Evolutionary conservation across 2,113 vertebrate species (phyloP), one percentile per base, ranked within the genome.

Genomic region (Panthera tigris): DNA sequence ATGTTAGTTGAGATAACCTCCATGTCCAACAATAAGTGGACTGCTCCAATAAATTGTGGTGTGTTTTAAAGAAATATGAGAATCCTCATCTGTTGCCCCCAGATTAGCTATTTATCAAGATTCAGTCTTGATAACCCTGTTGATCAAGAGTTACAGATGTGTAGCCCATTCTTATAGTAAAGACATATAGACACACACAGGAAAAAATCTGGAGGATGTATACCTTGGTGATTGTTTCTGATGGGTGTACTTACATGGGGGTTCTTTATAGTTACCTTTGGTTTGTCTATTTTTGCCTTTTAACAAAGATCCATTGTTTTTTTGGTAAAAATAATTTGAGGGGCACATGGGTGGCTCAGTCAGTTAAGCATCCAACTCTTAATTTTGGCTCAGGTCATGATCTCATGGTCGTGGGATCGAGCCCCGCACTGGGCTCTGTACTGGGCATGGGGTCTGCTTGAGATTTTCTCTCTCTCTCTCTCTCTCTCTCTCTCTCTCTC

Each of bases 71-170:
- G 36, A 71, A 41, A 18, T 39, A 61, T 68, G 50, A 66, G 86
- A 91, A 89, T 78, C 52, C 25, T 84, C 27, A 71, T 29, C 19
- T 83, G 7, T 45, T 9, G 5, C 52, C 10, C 18, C 2, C 50
- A 80, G 66, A 76, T 94, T 82, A 85, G 63, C 45, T 96, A 41
- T 69, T 93, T 86, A 66, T 82, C 23, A 87, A 82, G n/a, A 91
- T 12, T 76, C 6, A 79, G 55, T 89, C 15, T 29, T 84, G 19
- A 33, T 66, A 66, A 66, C 65, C 29, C 31, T 66, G 14, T 66
- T 66, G 27, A 31, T 76, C 14, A 65, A 71, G 45, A 11, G 18
- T 61, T 69, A 19, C 19, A 41, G 29, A 69, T 25, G 55, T 82
- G 12, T 52, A 91, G 55, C 18, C 29, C 50, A 73, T 48, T 81